Conservation (phyloP, 2,888 invertebrate species). For the Amphimallon solstitiale region DNA sequence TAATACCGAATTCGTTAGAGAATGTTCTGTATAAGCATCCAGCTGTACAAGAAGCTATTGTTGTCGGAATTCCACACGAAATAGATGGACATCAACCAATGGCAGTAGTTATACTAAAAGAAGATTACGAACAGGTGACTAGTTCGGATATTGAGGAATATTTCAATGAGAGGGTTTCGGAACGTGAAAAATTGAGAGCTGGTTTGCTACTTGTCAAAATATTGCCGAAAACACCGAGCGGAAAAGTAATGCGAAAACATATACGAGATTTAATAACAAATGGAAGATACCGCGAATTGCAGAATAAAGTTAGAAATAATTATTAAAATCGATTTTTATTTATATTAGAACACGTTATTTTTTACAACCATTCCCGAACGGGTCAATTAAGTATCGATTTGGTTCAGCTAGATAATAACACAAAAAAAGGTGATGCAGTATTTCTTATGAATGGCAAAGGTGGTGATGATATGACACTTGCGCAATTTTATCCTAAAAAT, state of each 20-base stretch:
- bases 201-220: slow-evolving; percentile 36
- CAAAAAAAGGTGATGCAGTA: too few relatives aligned
- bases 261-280: background rate
- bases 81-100: slow-evolving; percentile 20
- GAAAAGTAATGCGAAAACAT: slow-evolving; percentile 28
- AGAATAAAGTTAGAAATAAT: too few relatives aligned
- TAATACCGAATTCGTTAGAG: slow-evolving; percentile 54
- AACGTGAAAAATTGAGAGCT: slow-evolving; percentile 36
- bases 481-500: too few relatives aligned
- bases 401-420: too few relatives aligned
- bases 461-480: too few relatives aligned
- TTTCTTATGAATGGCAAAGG: too few relatives aligned
- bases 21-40: slow-evolving; percentile 48
- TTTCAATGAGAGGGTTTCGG: slow-evolving; percentile 27
- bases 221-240: slow-evolving; percentile 37
- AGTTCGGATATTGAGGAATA: slow-evolving; percentile 42
- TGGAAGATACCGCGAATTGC: background rate
- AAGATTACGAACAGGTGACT: slow-evolving; percentile 30
- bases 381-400: too few relatives aligned
- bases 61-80: slow-evolving; percentile 49
- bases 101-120: slow-evolving; percentile 10
- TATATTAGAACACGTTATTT: too few relatives aligned
- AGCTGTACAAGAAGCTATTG: slow-evolving; percentile 49
- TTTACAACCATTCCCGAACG: too few relatives aligned
- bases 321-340: too few relatives aligned